A percentile compares a stretch with the other conserved stretches of the same genome.
Conservation (phyloP, 2,888 invertebrate genomes). For the Clivina fossor region DNA sequence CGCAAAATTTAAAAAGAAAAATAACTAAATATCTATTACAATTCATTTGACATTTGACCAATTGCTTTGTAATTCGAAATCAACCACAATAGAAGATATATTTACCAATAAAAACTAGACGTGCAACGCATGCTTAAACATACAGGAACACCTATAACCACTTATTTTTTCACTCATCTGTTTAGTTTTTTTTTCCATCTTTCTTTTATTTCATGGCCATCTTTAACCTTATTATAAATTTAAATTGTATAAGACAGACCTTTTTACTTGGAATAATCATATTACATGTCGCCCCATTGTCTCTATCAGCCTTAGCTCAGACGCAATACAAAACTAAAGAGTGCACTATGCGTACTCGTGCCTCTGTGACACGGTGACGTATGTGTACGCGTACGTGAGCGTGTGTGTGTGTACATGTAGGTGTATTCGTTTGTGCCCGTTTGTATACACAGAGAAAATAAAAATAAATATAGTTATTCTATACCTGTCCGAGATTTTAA, state of each 20-base stretch:
- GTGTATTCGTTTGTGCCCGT: constrained; percentile 24
- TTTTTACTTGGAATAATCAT: constrained; percentile 31
- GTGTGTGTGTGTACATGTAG: constrained; percentile 7
- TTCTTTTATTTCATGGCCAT: constrained; percentile 21
- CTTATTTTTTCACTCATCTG: too few relatives aligned
- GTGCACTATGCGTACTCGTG: constrained; percentile 6
- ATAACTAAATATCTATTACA: too few relatives aligned
- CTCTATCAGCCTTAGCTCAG: constrained; percentile 13
- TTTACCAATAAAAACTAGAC: too few relatives aligned
- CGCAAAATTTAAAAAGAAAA: too few relatives aligned
- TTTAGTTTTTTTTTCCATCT: too few relatives aligned
- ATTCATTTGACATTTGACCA: too few relatives aligned
- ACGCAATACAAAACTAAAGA: too few relatives aligned
- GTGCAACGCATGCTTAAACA: too few relatives aligned
- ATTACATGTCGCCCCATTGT: constrained; percentile 31
- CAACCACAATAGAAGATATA: too few relatives aligned
- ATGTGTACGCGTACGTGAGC: background rate
- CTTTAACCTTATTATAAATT: constrained; percentile 32
- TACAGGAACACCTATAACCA: too few relatives aligned
- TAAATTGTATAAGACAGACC: constrained; percentile 28
- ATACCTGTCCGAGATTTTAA: too few relatives aligned
- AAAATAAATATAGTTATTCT: constrained; percentile 31
- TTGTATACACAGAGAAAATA: constrained; percentile 27
- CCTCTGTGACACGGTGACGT: constrained; percentile 4
- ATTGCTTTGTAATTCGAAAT: too few relatives aligned